A percentile compares a stretch with the other conserved stretches of the same genome.
Conservation (phyloP, 1,140 invertebrate genomes). For the Drosophila nasuta region DNA sequence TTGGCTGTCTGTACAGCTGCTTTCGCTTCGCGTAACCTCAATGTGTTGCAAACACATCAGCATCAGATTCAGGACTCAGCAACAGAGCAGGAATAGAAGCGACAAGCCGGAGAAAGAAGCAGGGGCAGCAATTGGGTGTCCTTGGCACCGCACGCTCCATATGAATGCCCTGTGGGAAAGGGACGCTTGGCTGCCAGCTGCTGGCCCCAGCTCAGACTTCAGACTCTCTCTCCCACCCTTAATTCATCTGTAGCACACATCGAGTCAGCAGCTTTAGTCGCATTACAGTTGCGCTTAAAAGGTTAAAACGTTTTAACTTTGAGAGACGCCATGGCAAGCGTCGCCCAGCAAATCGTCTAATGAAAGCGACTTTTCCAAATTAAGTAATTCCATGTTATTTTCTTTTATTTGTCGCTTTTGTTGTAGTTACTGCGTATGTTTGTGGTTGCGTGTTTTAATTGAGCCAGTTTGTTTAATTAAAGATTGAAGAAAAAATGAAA, state of each 20-base stretch:
- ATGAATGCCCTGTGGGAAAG: constrained; percentile 24
- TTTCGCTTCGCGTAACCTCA: constrained; percentile 76
- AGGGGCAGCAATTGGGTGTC: constrained; percentile 38
- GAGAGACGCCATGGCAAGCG: constrained; percentile 42
- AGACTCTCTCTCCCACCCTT: background rate
- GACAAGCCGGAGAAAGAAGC: constrained; percentile 2
- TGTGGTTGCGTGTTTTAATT: constrained; percentile 45
- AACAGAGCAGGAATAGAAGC: background rate
- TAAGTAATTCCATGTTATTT: constrained; percentile 57
- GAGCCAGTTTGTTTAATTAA: constrained; percentile 67
- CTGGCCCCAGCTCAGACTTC: background rate
- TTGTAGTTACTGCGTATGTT: constrained; percentile 25
- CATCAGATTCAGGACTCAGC: constrained; percentile 47
- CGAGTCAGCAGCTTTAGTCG: constrained; percentile 67
- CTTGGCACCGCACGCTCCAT: constrained; percentile 60
- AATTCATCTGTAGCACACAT: constrained; percentile 6
- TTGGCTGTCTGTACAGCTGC: constrained; percentile 51
- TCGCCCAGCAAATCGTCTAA: constrained; percentile 65
- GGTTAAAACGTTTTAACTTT: constrained; percentile 80
- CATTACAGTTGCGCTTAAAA: constrained; percentile 78
- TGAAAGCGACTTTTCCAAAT: constrained; percentile 66
- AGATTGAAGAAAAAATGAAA: constrained; percentile 44
- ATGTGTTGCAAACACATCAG: constrained; percentile 74
- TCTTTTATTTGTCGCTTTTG: constrained; percentile 22
- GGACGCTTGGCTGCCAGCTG: constrained; percentile 11